Percentiles rank a stretch among this genome's conserved stretches.
phyloP scores from a whole-genome alignment of 2,888 invertebrate species.

The Idaea biselata region DNA sequence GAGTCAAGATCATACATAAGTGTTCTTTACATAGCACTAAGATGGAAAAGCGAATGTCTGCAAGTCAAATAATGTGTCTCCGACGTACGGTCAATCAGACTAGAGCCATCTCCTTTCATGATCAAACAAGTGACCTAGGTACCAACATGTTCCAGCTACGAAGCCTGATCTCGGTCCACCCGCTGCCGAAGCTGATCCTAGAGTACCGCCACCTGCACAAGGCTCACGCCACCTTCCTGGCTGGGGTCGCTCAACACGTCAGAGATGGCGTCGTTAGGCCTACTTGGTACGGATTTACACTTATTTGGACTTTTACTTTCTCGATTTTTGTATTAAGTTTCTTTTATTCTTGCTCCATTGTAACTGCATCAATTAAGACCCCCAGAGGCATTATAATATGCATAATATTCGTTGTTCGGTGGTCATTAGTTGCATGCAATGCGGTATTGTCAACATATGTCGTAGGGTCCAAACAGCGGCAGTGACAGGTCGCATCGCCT shows the following conservation, averaged over 20 bases:
- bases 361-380: conserved; percentile 5
- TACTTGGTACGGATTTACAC: conserved; percentile 51
- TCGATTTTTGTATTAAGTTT: not conserved
- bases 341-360: not conserved
- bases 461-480: conserved; percentile 71
- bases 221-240: conserved; percentile 68
- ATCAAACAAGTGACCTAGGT: not conserved
- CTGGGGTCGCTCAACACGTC: conserved; percentile 63
- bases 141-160: conserved; percentile 47
- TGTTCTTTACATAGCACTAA: no score
- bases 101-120: no score
- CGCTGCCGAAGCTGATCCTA: conserved; percentile 65
- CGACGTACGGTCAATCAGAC: no score
- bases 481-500: conserved; percentile 72
- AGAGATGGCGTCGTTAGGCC: conserved; percentile 56
- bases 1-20: no score
- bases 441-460: not conserved
- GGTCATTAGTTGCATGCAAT: not conserved
- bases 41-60: no score
- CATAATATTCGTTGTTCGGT: no score
- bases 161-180: conserved; percentile 55
- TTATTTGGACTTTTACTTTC: not conserved
- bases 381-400: not conserved
- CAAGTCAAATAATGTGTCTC: no score
- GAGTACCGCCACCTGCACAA: conserved; percentile 73